These are phyloP conservation scores for Temnopleurus reevesii DNA, from an alignment of 53 echinoderm and acorn worm species.

Conservation along the genomic window DNA sequence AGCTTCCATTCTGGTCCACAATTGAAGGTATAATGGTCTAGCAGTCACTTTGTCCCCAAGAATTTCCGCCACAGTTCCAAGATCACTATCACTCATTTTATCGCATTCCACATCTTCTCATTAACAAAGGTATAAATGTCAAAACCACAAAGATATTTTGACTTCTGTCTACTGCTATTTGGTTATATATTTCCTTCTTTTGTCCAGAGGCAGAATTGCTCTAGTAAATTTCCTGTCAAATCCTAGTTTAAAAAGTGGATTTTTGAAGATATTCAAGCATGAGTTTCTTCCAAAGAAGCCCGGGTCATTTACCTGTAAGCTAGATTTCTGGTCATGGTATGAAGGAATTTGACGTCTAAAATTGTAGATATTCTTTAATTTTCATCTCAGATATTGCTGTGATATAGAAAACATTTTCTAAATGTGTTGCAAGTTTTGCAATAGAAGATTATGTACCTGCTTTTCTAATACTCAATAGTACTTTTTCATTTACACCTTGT, in stretches of 20 bases:
- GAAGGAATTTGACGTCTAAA: no score
- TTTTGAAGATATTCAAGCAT: neutral
- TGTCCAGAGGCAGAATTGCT: slow-evolving; percentile 1
- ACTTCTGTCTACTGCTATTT: neutral
- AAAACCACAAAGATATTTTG: slow-evolving; percentile 24
- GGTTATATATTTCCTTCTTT: neutral
- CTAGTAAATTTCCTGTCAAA: slow-evolving; percentile 2
- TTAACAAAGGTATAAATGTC: neutral
- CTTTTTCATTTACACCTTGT: no score
- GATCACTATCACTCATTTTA: slow-evolving; percentile 37
- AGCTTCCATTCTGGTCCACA: neutral
- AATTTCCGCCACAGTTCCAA: neutral
- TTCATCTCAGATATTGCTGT: no score
- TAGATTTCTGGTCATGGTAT: neutral
- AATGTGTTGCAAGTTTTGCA: no score
- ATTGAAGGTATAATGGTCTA: neutral
- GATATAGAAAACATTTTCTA: no score
- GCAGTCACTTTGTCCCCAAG: neutral
- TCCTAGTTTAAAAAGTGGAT: neutral
- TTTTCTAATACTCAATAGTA: no score
- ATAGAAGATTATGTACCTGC: no score
- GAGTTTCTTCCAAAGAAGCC: neutral
- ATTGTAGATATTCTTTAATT: no score
- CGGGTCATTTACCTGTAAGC: slow-evolving; percentile 18
- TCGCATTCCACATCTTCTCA: neutral